These are phyloP conservation scores for Drosophila vallismaia DNA, from an alignment of 2,888 invertebrate genomes.

Conservation along the genomic window DNA sequence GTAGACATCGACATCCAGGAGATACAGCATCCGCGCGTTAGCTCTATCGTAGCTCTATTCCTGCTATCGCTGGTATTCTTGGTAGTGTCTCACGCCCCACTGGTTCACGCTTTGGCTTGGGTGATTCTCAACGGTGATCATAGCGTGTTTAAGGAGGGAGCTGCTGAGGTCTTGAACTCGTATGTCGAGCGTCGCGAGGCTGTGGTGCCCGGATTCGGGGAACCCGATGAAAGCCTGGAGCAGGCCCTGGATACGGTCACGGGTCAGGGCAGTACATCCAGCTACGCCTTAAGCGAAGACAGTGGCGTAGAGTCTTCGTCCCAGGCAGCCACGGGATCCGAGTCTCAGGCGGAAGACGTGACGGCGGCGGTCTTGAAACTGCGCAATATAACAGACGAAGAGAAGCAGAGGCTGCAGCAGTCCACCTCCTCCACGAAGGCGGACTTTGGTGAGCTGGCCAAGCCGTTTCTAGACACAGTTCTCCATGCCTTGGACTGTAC, in stretches of 20 bases:
- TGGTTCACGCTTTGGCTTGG: conserved; percentile 95
- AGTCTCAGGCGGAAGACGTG: conserved; percentile 39
- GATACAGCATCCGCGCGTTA: conserved; percentile 89
- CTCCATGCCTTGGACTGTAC: conserved; percentile 93
- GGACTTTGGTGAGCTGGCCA: conserved; percentile 67
- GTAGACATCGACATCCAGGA: conserved; percentile 86
- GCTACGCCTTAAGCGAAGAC: conserved; percentile 67
- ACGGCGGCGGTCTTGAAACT: conserved; percentile 68
- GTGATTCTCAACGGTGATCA: conserved; percentile 93
- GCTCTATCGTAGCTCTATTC: conserved; percentile 95
- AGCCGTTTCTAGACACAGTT: conserved; percentile 93
- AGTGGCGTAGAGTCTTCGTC: conserved; percentile 61
- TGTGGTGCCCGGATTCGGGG: conserved; percentile 87
- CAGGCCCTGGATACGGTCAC: conserved; percentile 87
- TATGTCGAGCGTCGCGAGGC: conserved; percentile 86
- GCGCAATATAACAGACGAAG: conserved; percentile 95
- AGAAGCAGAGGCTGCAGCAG: conserved; percentile 88
- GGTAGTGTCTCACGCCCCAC: conserved; percentile 94
- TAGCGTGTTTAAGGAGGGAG: conserved; percentile 88
- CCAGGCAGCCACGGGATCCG: conserved; percentile 52
- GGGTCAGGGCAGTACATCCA: conserved; percentile 64
- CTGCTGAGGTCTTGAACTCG: conserved; percentile 88
- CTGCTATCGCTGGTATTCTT: conserved; percentile 97
- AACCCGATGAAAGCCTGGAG: conserved; percentile 90
- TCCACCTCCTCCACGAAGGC: conserved; percentile 55